phyloP scores from a whole-genome alignment of 2,888 invertebrate genomes.

The Lasioglossum oenotherae region DNA sequence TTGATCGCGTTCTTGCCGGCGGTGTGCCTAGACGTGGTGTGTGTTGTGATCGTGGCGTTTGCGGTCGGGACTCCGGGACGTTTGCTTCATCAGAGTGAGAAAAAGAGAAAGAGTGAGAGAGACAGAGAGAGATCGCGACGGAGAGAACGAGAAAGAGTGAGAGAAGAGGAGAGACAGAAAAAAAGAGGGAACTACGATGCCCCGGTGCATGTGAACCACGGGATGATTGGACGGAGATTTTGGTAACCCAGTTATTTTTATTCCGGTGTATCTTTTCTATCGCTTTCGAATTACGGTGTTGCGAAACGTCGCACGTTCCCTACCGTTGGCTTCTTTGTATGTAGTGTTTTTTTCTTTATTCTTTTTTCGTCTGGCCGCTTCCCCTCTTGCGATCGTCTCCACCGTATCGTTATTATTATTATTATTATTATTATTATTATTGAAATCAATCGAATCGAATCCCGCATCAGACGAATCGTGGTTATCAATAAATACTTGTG shows the following conservation, averaged over 20 bases:
- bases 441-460: constrained; percentile 46
- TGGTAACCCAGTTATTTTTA: constrained; percentile 61
- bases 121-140: neutral
- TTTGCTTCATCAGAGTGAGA: constrained; percentile 7
- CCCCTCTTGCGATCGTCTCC: constrained; percentile 6
- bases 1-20: constrained; percentile 47
- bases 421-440: constrained; percentile 44
- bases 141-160: neutral
- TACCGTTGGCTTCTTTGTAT: constrained; percentile 14
- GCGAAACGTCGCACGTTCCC: constrained; percentile 32
- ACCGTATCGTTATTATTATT: constrained; percentile 44
- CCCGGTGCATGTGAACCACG: constrained; percentile 46
- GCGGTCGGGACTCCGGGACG: constrained; percentile 20
- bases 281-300: constrained; percentile 49
- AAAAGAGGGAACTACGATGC: constrained; percentile 57
- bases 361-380: neutral
- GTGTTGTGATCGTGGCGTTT: constrained; percentile 58
- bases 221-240: constrained; percentile 52
- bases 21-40: constrained; percentile 31
- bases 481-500: constrained; percentile 47
- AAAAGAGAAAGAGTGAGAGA: neutral
- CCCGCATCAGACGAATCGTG: constrained; percentile 15
- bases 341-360: constrained; percentile 28
- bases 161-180: constrained; percentile 13
- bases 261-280: constrained; percentile 45